Percentiles rank a stretch among this genome's conserved stretches.
phyloP scores from a whole-genome alignment of 2,113 vertebrate species.

The Rhodinocichla rosea region DNA sequence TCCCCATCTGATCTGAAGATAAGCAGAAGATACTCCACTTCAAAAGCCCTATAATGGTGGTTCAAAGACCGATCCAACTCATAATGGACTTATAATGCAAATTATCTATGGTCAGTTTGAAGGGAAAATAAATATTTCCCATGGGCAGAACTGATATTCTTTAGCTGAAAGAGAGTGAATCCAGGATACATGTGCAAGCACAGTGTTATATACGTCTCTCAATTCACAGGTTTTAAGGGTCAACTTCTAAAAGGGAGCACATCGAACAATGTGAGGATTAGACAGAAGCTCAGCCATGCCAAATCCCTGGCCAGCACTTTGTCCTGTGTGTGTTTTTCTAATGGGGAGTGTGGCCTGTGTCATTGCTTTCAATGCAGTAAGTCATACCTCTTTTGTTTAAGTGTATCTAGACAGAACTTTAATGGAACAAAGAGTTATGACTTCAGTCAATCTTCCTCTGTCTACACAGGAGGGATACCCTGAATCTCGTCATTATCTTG shows the following conservation, averaged over 20 bases:
- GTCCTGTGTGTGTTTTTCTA: not conserved
- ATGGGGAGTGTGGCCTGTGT: not conserved
- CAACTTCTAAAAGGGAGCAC: not conserved
- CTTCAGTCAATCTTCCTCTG: not conserved
- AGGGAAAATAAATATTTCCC: not conserved
- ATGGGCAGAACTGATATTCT: not conserved
- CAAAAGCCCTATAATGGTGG: not conserved
- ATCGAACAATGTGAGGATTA: not conserved
- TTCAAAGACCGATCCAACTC: not conserved
- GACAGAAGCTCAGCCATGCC: not conserved
- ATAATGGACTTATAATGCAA: not conserved
- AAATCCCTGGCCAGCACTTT: not conserved
- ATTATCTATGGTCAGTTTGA: not conserved
- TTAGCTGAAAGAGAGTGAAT: not conserved
- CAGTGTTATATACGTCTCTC: not conserved
- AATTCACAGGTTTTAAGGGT: not conserved
- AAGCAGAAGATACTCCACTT: not conserved
- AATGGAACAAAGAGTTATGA: not conserved
- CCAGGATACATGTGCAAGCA: not conserved
- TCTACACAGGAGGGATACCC: not conserved
- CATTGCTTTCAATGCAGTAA: not conserved
- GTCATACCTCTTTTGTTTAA: not conserved
- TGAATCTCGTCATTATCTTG: not conserved
- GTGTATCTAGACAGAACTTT: not conserved
- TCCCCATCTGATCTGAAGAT: not conserved